phyloP scores from a whole-genome alignment of 2,888 invertebrate species.

The Hydrotaea cyrtoneurina region DNA sequence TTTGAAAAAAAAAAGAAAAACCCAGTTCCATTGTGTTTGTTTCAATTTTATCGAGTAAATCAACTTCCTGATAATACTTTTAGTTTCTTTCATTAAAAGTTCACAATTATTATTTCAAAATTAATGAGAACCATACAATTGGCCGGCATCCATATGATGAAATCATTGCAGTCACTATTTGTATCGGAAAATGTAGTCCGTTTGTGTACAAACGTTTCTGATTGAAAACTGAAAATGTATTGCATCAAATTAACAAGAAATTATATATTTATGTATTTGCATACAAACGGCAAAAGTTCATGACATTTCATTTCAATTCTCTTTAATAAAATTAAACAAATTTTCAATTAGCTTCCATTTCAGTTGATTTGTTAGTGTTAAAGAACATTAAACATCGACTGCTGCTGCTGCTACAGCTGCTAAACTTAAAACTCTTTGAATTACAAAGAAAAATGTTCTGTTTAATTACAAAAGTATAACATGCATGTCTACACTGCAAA shows the following conservation, averaged over 20 bases:
- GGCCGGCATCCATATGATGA: too few relatives aligned
- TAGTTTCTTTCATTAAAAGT: too few relatives aligned
- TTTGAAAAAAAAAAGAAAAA: too few relatives aligned
- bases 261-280: background rate
- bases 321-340: background rate
- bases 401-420: background rate
- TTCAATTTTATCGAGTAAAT: too few relatives aligned
- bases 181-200: background rate
- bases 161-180: too few relatives aligned
- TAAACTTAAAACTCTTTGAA: slow-evolving; percentile 15
- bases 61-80: too few relatives aligned
- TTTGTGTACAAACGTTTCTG: background rate
- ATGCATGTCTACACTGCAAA: background rate
- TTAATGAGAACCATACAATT: too few relatives aligned
- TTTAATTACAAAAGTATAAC: slow-evolving; percentile 57
- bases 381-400: background rate
- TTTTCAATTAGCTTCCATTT: slow-evolving; percentile 5
- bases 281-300: background rate
- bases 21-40: too few relatives aligned
- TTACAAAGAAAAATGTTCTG: slow-evolving; percentile 51
- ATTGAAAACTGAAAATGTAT: background rate
- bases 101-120: too few relatives aligned
- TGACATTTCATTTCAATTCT: background rate
- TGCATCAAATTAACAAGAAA: background rate
- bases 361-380: slow-evolving; percentile 5